These are phyloP conservation scores for Virgularia gustaviana DNA, from an alignment of 92 coral and sea anemone species.

Conservation along the genomic window DNA sequence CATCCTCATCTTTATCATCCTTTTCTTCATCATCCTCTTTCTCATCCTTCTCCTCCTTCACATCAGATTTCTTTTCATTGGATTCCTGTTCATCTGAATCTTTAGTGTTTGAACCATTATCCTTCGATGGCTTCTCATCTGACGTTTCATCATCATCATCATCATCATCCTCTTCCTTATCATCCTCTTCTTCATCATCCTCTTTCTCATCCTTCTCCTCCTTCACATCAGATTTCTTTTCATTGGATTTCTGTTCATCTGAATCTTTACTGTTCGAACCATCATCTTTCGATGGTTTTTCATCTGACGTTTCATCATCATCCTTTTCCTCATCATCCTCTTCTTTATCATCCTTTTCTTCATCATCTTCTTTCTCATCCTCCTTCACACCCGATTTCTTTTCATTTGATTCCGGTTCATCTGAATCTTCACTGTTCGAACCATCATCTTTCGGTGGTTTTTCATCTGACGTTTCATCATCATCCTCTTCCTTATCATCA, in stretches of 20 bases:
- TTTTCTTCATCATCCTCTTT: slow-evolving; percentile 36
- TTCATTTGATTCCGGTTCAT: neutral
- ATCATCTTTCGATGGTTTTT: slow-evolving; percentile 40
- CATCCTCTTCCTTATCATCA: slow-evolving; percentile 44
- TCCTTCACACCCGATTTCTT: slow-evolving; percentile 3
- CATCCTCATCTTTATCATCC: slow-evolving; percentile 46
- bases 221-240: neutral
- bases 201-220: neutral
- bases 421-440: neutral
- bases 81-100: slow-evolving; percentile 29
- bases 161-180: slow-evolving; percentile 16
- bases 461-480: slow-evolving; percentile 40
- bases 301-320: slow-evolving; percentile 33
- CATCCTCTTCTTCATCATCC: too few relatives aligned
- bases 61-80: slow-evolving; percentile 27
- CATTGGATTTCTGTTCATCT: neutral
- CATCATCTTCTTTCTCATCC: slow-evolving; percentile 27
- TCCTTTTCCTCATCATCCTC: slow-evolving; percentile 40
- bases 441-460: slow-evolving; percentile 21
- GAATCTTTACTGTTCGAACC: neutral
- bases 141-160: too few relatives aligned
- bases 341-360: slow-evolving; percentile 32
- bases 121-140: too few relatives aligned
- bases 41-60: neutral
- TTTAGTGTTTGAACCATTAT: slow-evolving; percentile 23